Percentiles rank a stretch among this genome's conserved stretches.
Evolutionary conservation across 2,797 vertebrate genomes (phyloP).

Genomic region (Myiotriccus ornatus): DNA sequence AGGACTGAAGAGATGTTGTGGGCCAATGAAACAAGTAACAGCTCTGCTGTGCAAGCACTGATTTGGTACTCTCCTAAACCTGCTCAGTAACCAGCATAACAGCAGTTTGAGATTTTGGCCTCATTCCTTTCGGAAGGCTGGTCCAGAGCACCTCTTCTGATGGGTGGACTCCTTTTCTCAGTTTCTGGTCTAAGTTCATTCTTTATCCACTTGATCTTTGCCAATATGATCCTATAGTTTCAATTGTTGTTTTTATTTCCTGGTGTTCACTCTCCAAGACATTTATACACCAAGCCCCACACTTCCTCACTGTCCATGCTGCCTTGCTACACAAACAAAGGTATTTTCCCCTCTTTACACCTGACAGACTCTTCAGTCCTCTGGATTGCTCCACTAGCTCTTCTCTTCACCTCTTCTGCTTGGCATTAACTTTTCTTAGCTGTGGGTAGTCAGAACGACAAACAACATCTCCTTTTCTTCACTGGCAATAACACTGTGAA

Average conservation of each 20-base stretch:
- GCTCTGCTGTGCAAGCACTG: background rate
- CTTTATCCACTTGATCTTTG: background rate
- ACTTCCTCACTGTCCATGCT: background rate
- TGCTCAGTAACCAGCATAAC: background rate
- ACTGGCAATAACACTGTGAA: background rate
- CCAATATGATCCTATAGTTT: background rate
- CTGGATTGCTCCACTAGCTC: background rate
- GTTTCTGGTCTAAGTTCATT: background rate
- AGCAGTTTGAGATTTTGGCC: background rate
- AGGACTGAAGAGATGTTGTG: background rate
- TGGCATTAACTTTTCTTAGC: background rate
- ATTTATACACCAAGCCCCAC: background rate
- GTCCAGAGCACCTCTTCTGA: background rate
- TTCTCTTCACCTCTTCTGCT: background rate
- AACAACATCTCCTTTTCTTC: background rate
- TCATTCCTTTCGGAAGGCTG: background rate
- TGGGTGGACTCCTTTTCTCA: background rate
- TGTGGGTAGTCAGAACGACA: background rate
- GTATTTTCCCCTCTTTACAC: background rate
- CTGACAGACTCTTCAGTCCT: background rate
- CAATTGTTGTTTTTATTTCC: background rate
- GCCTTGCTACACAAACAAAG: background rate
- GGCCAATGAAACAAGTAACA: background rate
- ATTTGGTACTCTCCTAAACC: background rate
- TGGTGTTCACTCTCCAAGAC: background rate